Conservation (phyloP, 2,797 vertebrate species). For the Myripristis murdjan region DNA sequence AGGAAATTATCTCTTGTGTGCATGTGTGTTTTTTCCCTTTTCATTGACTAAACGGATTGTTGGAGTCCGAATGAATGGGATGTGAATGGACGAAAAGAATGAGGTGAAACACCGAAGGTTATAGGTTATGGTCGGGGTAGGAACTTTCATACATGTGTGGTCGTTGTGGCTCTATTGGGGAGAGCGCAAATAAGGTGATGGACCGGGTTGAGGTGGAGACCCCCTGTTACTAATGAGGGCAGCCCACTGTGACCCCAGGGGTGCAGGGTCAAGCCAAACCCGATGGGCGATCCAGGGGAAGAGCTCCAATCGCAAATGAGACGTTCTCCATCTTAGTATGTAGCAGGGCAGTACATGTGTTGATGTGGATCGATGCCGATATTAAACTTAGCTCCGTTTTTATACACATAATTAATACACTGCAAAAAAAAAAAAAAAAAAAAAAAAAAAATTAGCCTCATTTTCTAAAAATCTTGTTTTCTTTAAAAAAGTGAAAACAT, state of each 20-base stretch:
- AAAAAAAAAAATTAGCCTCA: too few species aligned
- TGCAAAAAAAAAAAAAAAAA: too few species aligned
- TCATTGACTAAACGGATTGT: conserved; percentile 68
- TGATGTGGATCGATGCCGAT: too few species aligned
- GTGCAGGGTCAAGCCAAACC: conserved; percentile 54
- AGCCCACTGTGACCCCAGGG: conserved; percentile 67
- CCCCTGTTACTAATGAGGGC: conserved; percentile 78
- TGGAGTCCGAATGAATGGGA: conserved; percentile 43
- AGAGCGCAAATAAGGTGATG: conserved; percentile 61
- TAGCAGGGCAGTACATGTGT: too few species aligned
- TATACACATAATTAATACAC: too few species aligned
- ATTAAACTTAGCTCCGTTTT: too few species aligned
- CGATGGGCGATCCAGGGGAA: conserved; percentile 55
- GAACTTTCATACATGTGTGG: conserved; percentile 72
- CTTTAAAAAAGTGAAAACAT: too few species aligned
- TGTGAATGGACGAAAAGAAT: conserved; percentile 66
- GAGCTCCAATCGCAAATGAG: conserved; percentile 29
- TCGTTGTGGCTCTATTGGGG: conserved; percentile 53
- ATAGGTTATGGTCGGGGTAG: conserved; percentile 67
- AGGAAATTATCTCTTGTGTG: conserved; percentile 67
- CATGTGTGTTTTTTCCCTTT: conserved; percentile 64
- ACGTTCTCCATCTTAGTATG: neutral
- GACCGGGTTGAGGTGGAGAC: conserved; percentile 57
- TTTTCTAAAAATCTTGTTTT: too few species aligned
- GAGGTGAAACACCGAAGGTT: conserved; percentile 61